Evolutionary conservation across 2,888 invertebrate species (phyloP).

Genomic region (Azorinus chamasolen): DNA sequence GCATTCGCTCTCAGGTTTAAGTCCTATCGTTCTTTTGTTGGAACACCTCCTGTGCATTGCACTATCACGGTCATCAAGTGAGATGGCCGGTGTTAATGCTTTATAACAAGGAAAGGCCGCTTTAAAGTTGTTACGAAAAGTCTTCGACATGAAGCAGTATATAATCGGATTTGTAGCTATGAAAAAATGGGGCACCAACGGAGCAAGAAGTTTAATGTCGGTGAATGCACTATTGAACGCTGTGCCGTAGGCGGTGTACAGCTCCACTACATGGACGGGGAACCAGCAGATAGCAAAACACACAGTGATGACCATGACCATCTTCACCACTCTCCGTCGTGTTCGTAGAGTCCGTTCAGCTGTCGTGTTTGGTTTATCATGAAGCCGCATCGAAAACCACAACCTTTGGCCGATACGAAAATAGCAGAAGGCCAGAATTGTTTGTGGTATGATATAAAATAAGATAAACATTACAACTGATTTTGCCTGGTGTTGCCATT

Average conservation of each 20-base stretch:
- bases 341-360: slow-evolving; percentile 42
- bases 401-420: slow-evolving; percentile 56
- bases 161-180: slow-evolving; percentile 63
- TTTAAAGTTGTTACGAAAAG: slow-evolving; percentile 54
- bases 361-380: slow-evolving; percentile 23
- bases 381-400: slow-evolving; percentile 28
- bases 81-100: neutral
- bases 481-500: slow-evolving; percentile 46
- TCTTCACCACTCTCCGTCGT: slow-evolving; percentile 48
- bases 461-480: slow-evolving; percentile 52
- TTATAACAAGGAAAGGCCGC: slow-evolving; percentile 46
- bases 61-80: neutral
- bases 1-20: neutral
- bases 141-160: slow-evolving; percentile 66
- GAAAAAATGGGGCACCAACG: slow-evolving; percentile 56
- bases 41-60: neutral
- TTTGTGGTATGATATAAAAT: slow-evolving; percentile 56
- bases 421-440: slow-evolving; percentile 59
- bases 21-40: neutral
- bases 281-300: slow-evolving; percentile 66
- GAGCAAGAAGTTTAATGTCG: slow-evolving; percentile 58
- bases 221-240: slow-evolving; percentile 32
- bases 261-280: slow-evolving; percentile 58
- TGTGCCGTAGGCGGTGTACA: slow-evolving; percentile 41
- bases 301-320: slow-evolving; percentile 52